Base-by-base conservation (phyloP, 2,797 vertebrate genomes). In the Champsocephalus esox region DNA sequence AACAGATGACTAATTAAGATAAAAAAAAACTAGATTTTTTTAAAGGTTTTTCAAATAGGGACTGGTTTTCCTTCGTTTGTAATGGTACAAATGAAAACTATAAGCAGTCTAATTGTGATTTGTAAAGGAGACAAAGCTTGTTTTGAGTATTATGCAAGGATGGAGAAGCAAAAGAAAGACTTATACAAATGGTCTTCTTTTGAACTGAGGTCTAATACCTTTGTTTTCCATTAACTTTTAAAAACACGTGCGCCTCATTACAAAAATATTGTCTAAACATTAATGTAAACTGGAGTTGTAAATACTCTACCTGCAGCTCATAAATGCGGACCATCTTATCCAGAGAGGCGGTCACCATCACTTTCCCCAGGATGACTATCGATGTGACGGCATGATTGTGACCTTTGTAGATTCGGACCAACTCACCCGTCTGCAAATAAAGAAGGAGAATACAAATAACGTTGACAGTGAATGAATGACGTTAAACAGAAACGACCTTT, bases 281-380 rank as follows among this genome's bases (percentile, higher is more conserved):
- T 0, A 32, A 9, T 43, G 11, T 32, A 48, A 45, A 19, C 38
- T 0, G 3, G 24, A 66, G 2, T 54, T 3, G 14, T 24, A 43
- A 52, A 66, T 64, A 13, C 28, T 12, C 19, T 64, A 93, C 93
- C 91, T 93, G 88, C 2, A 93, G 76, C 61, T 99, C 98, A 83
- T 97, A 98, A 77, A 99, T 96, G 75, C 97, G 96, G 80, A 99
- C 95, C 85, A 99, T 94, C 87, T 97, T 96, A 90, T 99, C 98
- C 84, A 99, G 88, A 82, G 95, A 97, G 43, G 98, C 97, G 0
- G 98, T 99, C 84, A 99, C 95, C 98, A 99, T 99, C 88, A 99
- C 97, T 52, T 97, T 97, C 11, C 98, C 98, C 68, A 98, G 87
- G 88, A 99, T 96, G 74, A 95, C 95, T 45, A 99, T 95, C 14